Evolutionary conservation across 2,888 invertebrate species (phyloP).

Genomic region (Volucella zonaria): DNA sequence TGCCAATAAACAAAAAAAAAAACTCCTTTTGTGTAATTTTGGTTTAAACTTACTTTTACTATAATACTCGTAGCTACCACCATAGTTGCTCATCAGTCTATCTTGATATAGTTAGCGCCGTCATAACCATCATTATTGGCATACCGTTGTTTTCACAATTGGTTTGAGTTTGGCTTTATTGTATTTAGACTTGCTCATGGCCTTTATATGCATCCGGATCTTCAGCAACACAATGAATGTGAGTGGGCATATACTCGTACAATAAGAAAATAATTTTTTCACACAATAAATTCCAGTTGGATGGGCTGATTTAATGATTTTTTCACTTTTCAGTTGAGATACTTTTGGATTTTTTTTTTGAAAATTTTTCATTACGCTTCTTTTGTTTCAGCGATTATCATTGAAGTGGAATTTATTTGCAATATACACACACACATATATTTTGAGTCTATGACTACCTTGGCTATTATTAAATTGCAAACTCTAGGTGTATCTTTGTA

Average conservation of each 20-base stretch:
- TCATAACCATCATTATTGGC: neutral
- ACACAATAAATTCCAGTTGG: slow-evolving; percentile 71
- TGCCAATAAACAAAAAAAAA: slow-evolving; percentile 29
- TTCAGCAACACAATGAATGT: slow-evolving; percentile 39
- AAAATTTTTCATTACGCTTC: slow-evolving; percentile 15
- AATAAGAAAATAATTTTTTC: slow-evolving; percentile 60
- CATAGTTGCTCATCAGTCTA: too few relatives aligned
- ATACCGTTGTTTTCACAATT: slow-evolving; percentile 27
- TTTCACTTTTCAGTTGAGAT: neutral
- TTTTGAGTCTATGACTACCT: too few relatives aligned
- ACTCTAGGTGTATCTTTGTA: too few relatives aligned
- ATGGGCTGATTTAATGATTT: slow-evolving; percentile 66
- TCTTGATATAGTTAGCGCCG: too few relatives aligned
- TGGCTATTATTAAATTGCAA: too few relatives aligned
- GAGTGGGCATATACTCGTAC: slow-evolving; percentile 26
- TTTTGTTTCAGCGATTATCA: slow-evolving; percentile 54
- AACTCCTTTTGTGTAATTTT: slow-evolving; percentile 20
- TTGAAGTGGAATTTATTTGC: slow-evolving; percentile 59
- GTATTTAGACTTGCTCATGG: neutral
- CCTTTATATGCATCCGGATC: neutral
- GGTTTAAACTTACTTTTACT: slow-evolving; percentile 28
- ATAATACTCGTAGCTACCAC: neutral
- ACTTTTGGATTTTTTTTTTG: neutral
- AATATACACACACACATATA: neutral
- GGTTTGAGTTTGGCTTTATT: slow-evolving; percentile 28